These are phyloP conservation scores for Serrognathus titanus DNA, from an alignment of 2,888 invertebrate genomes.

Conservation along the genomic window DNA sequence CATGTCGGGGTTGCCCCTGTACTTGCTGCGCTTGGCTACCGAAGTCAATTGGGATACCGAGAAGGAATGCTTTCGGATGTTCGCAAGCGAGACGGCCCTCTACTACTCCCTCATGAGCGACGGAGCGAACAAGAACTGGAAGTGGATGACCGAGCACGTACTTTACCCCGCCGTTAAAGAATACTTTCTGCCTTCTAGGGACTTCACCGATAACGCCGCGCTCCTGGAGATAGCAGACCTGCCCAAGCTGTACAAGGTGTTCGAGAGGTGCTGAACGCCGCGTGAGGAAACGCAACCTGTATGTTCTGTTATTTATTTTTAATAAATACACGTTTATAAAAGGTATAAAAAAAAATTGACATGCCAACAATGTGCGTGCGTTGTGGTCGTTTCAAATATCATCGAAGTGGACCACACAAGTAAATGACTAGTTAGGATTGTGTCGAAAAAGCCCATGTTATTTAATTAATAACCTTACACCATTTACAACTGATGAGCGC, in stretches of 20 bases:
- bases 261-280: conserved; percentile 83
- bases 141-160: conserved; percentile 79
- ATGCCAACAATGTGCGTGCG: no score
- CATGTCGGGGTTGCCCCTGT: conserved; percentile 77
- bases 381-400: no score
- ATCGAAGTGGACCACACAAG: no score
- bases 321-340: no score
- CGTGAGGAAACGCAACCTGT: no score
- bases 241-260: conserved; percentile 91
- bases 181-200: conserved; percentile 73
- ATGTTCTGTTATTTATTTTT: no score
- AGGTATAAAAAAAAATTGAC: no score
- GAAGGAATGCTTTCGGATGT: conserved; percentile 76
- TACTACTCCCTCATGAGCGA: conserved; percentile 62
- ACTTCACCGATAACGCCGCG: conserved; percentile 70
- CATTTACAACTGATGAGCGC: no score
- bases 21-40: conserved; percentile 76
- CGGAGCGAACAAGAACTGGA: conserved; percentile 57
- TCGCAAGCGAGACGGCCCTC: conserved; percentile 76
- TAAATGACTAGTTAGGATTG: no score
- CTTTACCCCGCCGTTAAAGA: conserved; percentile 79
- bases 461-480: no score
- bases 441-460: no score
- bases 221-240: conserved; percentile 83
- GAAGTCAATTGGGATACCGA: conserved; percentile 90